phyloP scores from a whole-genome alignment of 2,888 invertebrate species.

The Tetragonisca angustula region DNA sequence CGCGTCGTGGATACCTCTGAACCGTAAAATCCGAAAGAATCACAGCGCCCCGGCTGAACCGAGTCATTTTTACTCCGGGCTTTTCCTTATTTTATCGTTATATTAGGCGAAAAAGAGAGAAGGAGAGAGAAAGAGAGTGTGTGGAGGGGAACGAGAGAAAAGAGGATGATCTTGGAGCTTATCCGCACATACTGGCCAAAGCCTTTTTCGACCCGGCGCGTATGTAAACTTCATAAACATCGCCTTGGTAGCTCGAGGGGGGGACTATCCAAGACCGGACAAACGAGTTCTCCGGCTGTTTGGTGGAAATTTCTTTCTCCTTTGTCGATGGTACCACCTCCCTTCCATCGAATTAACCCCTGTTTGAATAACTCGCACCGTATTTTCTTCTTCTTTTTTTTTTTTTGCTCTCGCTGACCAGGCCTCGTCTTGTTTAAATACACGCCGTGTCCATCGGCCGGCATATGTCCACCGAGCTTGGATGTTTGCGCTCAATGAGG shows the following conservation, averaged over 20 bases:
- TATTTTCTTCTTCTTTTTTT: neutral
- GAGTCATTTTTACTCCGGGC: conserved; percentile 65
- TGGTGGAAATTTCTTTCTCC: conserved; percentile 60
- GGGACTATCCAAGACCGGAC: conserved; percentile 38
- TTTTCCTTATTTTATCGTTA: conserved; percentile 67
- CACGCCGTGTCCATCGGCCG: conserved; percentile 47
- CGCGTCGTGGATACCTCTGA: conserved; percentile 46
- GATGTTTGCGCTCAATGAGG: neutral
- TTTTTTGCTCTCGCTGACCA: conserved; percentile 27
- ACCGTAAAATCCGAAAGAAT: conserved; percentile 79
- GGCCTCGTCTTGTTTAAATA: conserved; percentile 63
- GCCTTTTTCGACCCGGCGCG: conserved; percentile 50
- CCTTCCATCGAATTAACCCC: conserved; percentile 60
- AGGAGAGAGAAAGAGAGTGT: conserved; percentile 9
- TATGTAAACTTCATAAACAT: conserved; percentile 66
- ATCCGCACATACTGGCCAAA: conserved; percentile 49
- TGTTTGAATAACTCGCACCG: conserved; percentile 61
- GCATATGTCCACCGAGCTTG: conserved; percentile 52
- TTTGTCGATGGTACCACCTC: conserved; percentile 54
- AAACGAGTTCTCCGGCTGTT: conserved; percentile 58
- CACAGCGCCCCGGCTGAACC: conserved; percentile 68
- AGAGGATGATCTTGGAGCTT: conserved; percentile 38
- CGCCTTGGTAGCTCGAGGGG: conserved; percentile 29
- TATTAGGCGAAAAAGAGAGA: conserved; percentile 48
- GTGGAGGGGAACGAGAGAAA: conserved; percentile 41